Conservation (phyloP, 2,797 vertebrate genomes). For the Arremon aurantiirostris region DNA sequence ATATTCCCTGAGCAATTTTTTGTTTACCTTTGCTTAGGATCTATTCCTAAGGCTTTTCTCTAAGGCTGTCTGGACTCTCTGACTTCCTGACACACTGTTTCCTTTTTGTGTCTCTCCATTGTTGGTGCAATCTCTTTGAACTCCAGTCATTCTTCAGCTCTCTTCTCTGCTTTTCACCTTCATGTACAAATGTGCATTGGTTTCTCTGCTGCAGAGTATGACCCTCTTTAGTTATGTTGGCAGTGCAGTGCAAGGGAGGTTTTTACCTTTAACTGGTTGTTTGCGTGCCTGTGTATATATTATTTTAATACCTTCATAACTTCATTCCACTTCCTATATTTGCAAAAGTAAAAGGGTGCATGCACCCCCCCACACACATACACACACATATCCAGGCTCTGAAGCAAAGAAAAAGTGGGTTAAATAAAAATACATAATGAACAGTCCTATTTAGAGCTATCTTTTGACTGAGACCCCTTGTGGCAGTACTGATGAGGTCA, state of each 20-base stretch:
- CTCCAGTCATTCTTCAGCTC: not conserved
- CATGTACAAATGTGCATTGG: not conserved
- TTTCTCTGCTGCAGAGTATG: not conserved
- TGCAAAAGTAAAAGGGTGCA: not conserved
- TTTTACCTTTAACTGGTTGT: not conserved
- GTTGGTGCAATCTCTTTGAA: not conserved
- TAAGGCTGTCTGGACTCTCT: not conserved
- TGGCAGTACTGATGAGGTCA: not conserved
- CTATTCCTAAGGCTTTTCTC: not conserved
- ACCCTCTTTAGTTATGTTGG: not conserved
- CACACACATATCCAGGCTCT: not conserved
- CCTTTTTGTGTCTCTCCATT: not conserved
- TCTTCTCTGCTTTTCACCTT: not conserved
- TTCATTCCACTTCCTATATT: not conserved
- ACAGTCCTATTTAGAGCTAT: not conserved
- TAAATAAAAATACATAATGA: not conserved
- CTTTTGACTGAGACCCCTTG: not conserved
- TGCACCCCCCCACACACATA: too few species aligned
- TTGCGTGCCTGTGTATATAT: not conserved
- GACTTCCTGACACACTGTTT: not conserved
- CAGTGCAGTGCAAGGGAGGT: not conserved
- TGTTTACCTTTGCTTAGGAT: conserved; percentile 1
- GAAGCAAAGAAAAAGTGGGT: not conserved
- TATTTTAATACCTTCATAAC: not conserved
- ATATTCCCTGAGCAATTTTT: not conserved